Conservation (phyloP, 2,113 vertebrate species). For the Pavo muticus region DNA sequence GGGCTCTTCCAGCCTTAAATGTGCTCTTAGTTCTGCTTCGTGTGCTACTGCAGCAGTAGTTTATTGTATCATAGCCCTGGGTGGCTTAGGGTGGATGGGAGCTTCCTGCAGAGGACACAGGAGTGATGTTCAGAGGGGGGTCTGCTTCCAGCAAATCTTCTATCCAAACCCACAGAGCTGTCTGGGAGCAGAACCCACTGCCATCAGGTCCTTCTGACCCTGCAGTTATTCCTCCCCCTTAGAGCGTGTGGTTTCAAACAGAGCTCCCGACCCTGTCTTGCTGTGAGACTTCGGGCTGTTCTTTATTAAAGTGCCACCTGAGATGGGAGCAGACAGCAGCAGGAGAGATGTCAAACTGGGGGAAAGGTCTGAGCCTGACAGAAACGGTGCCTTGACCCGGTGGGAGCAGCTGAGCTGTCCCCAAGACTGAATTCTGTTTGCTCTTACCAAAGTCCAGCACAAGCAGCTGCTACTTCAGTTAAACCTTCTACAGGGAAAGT, state of each 20-base stretch:
- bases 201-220: background rate
- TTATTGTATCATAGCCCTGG: background rate
- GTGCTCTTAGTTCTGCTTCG: background rate
- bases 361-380: background rate
- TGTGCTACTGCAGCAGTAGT: background rate
- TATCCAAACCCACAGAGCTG: background rate
- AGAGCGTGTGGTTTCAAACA: background rate
- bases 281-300: background rate
- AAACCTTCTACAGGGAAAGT: fast-evolving
- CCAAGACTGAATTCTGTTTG: background rate
- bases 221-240: background rate
- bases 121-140: background rate
- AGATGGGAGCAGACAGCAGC: background rate
- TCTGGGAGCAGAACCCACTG: background rate
- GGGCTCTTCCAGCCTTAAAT: background rate
- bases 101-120: background rate
- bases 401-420: background rate
- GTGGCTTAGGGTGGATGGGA: background rate
- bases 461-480: background rate
- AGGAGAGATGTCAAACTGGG: background rate
- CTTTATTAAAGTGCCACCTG: background rate
- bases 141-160: background rate
- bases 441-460: background rate
- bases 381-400: background rate
- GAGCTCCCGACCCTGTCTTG: background rate